Evolutionary conservation across 2,797 vertebrate species (phyloP), one percentile per base, ranked within the genome.

Genomic region (Pseudomugil tenellus): DNA sequence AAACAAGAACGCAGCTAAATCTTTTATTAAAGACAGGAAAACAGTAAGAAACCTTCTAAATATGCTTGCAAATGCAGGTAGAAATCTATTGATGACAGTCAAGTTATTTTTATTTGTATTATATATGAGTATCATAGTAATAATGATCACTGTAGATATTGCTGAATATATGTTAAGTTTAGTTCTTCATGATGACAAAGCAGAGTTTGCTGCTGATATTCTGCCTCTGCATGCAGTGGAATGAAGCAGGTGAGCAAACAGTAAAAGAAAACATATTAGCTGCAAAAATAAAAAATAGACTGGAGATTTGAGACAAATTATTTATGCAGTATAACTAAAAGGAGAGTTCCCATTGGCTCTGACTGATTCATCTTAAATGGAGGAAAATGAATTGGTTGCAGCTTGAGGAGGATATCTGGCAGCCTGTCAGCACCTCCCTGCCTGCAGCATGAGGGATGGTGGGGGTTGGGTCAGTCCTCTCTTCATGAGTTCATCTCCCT

Each of bases 21-120:
- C 70, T 58, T 75, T 54, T n/a, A 66, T 17, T 2, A 31, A 66
- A 37, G 58, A 58, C 55, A 52, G 52, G 29, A 62, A 63, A 55
- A 13, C 3, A 74, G 49, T 48, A 19, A 10, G 39, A 37, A 28
- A 63, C 53, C 56, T 31, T 52, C 10, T 16, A 21, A 7, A 23
- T 14, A n/a, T 1, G 16, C 11, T n/a, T 29, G 19, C n/a, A 46
- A 46, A n/a, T n/a, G 6, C 3, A 26, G 37, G 25, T 25, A 17
- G 11, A 46, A 26, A 21, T 34, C n/a, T 31, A 7, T 19, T 17
- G 4, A 13, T 41, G 3, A 41, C 37, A 41, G 37, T 41, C 37
- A 41, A 41, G 37, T 37, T 37, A 3, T 37, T 14, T 17, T 35
- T 12, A 12, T 35, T 12, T 35, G 3, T 35, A 35, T 35, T 11